Conservation (phyloP, 2,888 invertebrate species). For the Amphipoea lucens region DNA sequence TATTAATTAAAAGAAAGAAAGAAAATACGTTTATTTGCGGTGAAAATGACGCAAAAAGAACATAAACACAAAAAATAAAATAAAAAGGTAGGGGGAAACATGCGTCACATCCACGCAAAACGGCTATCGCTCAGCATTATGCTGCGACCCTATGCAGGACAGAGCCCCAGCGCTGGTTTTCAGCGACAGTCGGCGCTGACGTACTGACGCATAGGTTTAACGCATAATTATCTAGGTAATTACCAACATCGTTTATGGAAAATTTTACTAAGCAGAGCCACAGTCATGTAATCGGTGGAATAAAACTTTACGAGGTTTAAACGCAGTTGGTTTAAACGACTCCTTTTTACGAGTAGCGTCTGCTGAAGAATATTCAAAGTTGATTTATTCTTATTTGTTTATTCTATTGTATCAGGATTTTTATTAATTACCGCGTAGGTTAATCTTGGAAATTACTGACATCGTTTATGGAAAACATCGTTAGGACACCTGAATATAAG, state of each 20-base stretch:
- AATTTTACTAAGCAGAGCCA: slow-evolving; percentile 2
- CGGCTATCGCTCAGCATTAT: too few species aligned
- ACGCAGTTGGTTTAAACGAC: slow-evolving; percentile 53
- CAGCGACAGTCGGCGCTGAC: too few species aligned
- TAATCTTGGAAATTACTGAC: neutral
- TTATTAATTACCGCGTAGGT: neutral
- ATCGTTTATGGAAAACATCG: neutral
- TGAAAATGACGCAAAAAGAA: too few species aligned
- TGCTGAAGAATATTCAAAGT: slow-evolving; percentile 28
- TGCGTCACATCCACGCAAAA: too few species aligned
- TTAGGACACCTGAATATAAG: neutral
- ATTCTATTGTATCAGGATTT: neutral
- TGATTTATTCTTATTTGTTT: slow-evolving; percentile 4
- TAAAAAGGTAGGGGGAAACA: too few species aligned
- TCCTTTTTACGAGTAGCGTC: slow-evolving; percentile 40
- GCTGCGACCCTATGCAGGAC: too few species aligned
- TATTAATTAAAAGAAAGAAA: neutral
- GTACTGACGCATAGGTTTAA: too few species aligned
- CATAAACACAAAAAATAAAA: too few species aligned
- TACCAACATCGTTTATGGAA: too few species aligned
- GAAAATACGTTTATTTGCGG: too few species aligned
- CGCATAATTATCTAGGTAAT: too few species aligned
- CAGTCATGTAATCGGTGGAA: slow-evolving; percentile 52
- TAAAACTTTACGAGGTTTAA: slow-evolving; percentile 58
- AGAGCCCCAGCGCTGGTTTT: too few species aligned